Percentiles rank a stretch among this genome's conserved stretches.
phyloP scores from a whole-genome alignment of 2,888 invertebrate species.

The Sphinx pinastri region DNA sequence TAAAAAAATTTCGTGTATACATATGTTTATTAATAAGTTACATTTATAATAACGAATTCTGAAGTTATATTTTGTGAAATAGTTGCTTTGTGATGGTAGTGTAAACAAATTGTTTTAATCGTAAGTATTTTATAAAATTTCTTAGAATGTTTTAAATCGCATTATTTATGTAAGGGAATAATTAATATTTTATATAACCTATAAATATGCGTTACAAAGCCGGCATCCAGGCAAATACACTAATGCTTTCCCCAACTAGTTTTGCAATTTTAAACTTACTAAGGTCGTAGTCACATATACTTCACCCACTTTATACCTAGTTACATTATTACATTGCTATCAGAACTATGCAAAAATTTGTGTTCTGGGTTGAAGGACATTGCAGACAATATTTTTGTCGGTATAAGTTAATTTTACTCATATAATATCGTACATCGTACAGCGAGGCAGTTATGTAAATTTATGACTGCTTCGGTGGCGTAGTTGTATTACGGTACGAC shows the following conservation, averaged over 20 bases:
- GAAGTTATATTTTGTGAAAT: not conserved
- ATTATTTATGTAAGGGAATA: not conserved
- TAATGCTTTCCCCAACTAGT: not conserved
- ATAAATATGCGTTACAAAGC: not conserved
- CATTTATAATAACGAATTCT: not conserved
- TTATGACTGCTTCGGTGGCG: too few relatives aligned
- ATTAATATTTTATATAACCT: not conserved
- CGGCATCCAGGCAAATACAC: not conserved
- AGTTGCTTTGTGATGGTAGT: not conserved
- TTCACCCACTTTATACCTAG: too few relatives aligned
- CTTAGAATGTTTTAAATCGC: not conserved
- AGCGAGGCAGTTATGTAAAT: too few relatives aligned
- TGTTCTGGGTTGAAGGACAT: too few relatives aligned
- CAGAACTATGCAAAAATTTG: too few relatives aligned
- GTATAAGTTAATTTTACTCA: too few relatives aligned
- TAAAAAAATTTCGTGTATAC: not conserved
- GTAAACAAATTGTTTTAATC: not conserved
- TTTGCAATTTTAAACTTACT: too few relatives aligned
- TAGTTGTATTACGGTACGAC: not conserved
- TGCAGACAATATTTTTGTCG: too few relatives aligned
- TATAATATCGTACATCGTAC: too few relatives aligned
- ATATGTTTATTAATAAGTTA: not conserved
- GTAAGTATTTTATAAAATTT: slow-evolving; percentile 3
- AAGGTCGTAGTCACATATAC: too few relatives aligned
- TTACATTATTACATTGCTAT: too few relatives aligned